A percentile compares a stretch with the other conserved stretches of the same genome.
phyloP scores from a whole-genome alignment of 2,797 vertebrate genomes.

The Sebastolobus alascanus region DNA sequence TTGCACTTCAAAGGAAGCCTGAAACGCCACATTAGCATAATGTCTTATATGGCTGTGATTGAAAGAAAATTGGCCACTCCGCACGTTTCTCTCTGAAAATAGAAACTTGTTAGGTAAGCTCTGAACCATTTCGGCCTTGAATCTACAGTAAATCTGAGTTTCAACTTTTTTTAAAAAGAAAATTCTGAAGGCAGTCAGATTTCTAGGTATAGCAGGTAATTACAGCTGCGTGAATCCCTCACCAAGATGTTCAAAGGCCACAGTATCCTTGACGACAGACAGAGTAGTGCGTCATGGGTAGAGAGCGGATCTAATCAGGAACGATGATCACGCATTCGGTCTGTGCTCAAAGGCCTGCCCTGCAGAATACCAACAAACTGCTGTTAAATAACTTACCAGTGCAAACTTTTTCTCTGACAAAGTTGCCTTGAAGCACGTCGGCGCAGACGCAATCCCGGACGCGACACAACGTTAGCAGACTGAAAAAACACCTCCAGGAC shows the following conservation, averaged over 20 bases:
- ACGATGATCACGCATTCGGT: conserved; percentile 41
- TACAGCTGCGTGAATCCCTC: conserved; percentile 7
- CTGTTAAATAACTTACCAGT: conserved; percentile 51
- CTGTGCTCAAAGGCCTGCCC: conserved; percentile 14
- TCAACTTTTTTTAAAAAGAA: conserved; percentile 35
- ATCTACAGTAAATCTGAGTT: conserved; percentile 10
- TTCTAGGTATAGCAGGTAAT: conserved; percentile 16
- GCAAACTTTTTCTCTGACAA: conserved; percentile 38
- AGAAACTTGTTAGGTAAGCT: conserved; percentile 43
- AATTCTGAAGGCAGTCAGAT: background rate
- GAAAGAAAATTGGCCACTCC: conserved; percentile 58
- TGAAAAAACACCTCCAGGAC: conserved; percentile 28
- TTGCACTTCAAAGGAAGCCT: conserved; percentile 76
- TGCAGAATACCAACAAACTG: conserved; percentile 54
- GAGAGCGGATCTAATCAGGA: conserved; percentile 52
- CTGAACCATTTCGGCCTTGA: conserved; percentile 24
- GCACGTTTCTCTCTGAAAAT: conserved; percentile 45
- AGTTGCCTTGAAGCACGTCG: conserved; percentile 23
- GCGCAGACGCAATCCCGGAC: background rate
- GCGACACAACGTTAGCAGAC: background rate
- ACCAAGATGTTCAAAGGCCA: conserved; percentile 43
- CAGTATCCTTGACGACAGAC: conserved; percentile 46
- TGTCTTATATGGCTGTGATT: conserved; percentile 56
- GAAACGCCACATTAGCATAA: conserved; percentile 69
- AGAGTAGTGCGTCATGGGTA: conserved; percentile 25